phyloP scores from a whole-genome alignment of 2,797 vertebrate genomes.

The Tokudaia tokunoshimensis region DNA sequence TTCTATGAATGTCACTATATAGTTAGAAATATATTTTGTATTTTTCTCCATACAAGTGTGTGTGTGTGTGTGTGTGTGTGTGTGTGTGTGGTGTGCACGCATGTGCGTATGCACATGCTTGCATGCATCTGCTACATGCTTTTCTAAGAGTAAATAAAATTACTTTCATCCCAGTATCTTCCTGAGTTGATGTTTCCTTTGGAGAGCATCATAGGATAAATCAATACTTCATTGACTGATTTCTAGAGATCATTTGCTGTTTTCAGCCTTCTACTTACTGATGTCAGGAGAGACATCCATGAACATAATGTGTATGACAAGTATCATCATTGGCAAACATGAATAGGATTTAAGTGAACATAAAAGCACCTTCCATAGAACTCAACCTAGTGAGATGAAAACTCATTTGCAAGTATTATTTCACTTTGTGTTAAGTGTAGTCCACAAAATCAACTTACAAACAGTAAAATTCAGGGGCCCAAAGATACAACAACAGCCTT shows the following conservation, averaged over 20 bases:
- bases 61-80: not conserved
- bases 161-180: conserved; percentile 29
- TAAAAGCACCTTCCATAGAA: not conserved
- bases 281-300: not conserved
- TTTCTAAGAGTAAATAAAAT: not conserved
- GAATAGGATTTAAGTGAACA: conserved; percentile 59
- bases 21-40: not conserved
- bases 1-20: not conserved
- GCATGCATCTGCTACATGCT: too few relatives aligned
- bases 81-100: not conserved
- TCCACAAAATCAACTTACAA: not conserved
- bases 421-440: conserved; percentile 69
- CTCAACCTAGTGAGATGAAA: conserved; percentile 54
- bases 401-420: conserved; percentile 51
- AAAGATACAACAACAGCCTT: conserved; percentile 63
- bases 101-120: too few relatives aligned
- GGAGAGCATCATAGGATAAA: not conserved
- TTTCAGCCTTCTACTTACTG: conserved; percentile 24
- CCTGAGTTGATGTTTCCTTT: not conserved
- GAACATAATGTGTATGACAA: not conserved
- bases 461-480: conserved; percentile 58
- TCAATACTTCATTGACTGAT: not conserved
- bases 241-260: conserved; percentile 8
- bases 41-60: not conserved
- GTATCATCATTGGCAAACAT: conserved; percentile 54